A percentile compares a stretch with the other conserved stretches of the same genome.
Conservation (phyloP, 2,113 vertebrate species). For the Clupea harengus region DNA sequence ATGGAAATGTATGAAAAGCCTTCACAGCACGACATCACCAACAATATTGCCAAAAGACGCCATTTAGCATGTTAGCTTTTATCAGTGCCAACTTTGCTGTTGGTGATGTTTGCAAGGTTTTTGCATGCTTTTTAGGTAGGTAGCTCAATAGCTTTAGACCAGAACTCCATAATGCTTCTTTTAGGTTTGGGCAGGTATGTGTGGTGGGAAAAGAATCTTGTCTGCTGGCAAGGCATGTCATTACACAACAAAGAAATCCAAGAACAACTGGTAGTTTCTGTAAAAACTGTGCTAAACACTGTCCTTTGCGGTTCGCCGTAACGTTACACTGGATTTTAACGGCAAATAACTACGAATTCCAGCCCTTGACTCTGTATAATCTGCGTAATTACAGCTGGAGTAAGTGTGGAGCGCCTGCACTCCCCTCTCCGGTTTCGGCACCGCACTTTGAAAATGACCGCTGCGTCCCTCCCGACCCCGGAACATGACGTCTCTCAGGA, state of each 20-base stretch:
- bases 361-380: constrained; percentile 18
- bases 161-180: too few relatives aligned
- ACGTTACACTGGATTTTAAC: constrained; percentile 37
- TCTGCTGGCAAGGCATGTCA: constrained; percentile 5
- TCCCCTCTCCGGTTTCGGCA: constrained; percentile 26
- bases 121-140: too few relatives aligned
- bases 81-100: too few relatives aligned
- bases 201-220: background rate
- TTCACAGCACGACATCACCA: too few relatives aligned
- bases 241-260: constrained; percentile 3
- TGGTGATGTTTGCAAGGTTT: too few relatives aligned
- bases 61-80: too few relatives aligned
- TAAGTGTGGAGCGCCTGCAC: constrained; percentile 28
- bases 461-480: constrained; percentile 20
- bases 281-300: constrained; percentile 18
- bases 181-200: background rate
- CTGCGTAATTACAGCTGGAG: constrained; percentile 35
- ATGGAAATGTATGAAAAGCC: too few relatives aligned
- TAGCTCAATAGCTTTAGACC: too few relatives aligned
- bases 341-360: constrained; percentile 38
- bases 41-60: too few relatives aligned
- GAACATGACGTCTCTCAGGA: constrained; percentile 26
- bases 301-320: constrained; percentile 6
- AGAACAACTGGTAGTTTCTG: constrained; percentile 25
- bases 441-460: constrained; percentile 27